Base-by-base conservation (phyloP, 2,888 invertebrate genomes). In the Harmothoe impar region DNA sequence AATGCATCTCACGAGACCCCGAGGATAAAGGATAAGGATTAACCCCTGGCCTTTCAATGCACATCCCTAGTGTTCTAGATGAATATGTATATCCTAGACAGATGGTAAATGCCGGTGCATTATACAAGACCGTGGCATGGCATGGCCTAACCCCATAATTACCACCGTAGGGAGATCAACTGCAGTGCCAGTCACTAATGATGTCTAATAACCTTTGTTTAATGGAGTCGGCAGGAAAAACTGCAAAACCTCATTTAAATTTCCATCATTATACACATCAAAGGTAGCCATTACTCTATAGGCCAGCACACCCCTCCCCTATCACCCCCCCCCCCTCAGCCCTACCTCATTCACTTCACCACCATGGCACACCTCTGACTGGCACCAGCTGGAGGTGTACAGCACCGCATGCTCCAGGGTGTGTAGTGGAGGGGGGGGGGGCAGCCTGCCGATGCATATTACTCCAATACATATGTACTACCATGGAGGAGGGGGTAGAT, bases 131-230 rank as follows among this genome's bases (percentile, higher is more conserved):
- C 25, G 29, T 29, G 72, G 29, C 31, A 43, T 81, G 43, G 43
- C 81, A 17, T 81, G 81, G 35, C 5, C 25, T 35, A 35, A 81
- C 81, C 35, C 81, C 81, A 43, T 81, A 43, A 81, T 81, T 43
- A 35, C 81, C 20, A 81, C 15, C 35, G 5, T 33, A 43, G 33
- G 23, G 81, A 81, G 33, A 81, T 81, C 81, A 81, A 81, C 81
- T 35, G 23, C 10, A 10, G 7, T 77, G 77, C 12, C 77, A 77
- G 12, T 33, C 77, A 15, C 77, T 77, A 77, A 81, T 81, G 81
- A 81, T 81, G 81, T 81, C 33, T 81, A 81, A 81, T 81, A 81
- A 35, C 35, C 35, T 81, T 35, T 81, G 81, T 43, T 81, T 81
- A 81, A 81, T 81, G 81, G 81, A 81, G 23, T 43, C 72, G 29